Conservation (phyloP, 2,797 vertebrate genomes). For the Crypturellus tataupa region DNA sequence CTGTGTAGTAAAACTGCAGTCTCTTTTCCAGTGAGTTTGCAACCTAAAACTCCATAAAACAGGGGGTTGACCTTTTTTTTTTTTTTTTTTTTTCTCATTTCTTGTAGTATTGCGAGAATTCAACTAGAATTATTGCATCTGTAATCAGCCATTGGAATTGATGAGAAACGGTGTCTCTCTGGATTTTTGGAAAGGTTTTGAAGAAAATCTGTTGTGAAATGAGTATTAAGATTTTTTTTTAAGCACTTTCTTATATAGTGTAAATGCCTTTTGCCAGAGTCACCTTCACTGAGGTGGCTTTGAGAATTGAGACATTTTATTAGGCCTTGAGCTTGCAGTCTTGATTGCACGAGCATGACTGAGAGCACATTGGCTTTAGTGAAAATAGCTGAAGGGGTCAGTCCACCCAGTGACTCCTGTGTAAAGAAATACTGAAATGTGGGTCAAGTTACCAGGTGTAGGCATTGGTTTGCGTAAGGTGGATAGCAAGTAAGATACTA, state of each 20-base stretch:
- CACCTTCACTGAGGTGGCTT: neutral
- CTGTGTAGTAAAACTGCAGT: neutral
- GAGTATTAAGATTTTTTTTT: neutral
- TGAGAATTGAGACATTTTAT: neutral
- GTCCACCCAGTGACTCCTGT: fast-evolving
- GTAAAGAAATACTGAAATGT: neutral
- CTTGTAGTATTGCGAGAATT: neutral
- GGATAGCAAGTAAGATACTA: neutral
- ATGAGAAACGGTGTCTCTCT: neutral
- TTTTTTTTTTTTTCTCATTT: neutral
- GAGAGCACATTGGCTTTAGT: fast-evolving
- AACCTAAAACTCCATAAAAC: neutral
- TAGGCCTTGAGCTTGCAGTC: fast-evolving
- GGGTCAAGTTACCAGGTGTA: neutral
- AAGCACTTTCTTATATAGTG: neutral
- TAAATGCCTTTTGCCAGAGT: neutral
- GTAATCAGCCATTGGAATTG: neutral
- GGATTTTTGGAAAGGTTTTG: fast-evolving
- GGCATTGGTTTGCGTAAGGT: neutral
- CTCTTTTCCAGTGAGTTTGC: neutral
- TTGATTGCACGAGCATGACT: fast-evolving
- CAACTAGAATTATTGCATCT: neutral
- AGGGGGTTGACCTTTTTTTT: neutral
- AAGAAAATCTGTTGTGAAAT: neutral
- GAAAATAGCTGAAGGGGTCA: neutral